phyloP scores from a whole-genome alignment of 2,113 vertebrate genomes.

The Pteronura brasiliensis region DNA sequence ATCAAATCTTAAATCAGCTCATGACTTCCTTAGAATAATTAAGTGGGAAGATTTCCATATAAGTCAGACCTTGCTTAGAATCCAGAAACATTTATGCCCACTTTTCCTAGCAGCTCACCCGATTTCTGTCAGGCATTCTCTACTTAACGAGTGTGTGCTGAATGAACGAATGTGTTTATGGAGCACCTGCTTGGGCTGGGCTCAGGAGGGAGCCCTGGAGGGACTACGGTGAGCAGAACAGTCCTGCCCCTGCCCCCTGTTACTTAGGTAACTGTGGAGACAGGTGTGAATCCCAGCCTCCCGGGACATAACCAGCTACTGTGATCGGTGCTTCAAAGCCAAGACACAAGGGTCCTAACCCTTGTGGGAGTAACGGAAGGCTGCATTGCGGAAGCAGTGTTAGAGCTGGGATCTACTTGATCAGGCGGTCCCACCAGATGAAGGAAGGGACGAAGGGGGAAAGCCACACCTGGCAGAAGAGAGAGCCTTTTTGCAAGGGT shows the following conservation, averaged over 20 bases:
- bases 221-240: background rate
- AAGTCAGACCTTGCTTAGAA: background rate
- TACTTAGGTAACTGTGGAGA: background rate
- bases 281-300: background rate
- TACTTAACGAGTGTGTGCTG: background rate
- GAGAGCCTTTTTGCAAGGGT: background rate
- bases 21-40: background rate
- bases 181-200: background rate
- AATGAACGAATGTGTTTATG: background rate
- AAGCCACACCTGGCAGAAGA: background rate
- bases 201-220: background rate
- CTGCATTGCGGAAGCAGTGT: background rate
- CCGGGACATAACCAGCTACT: too few relatives aligned
- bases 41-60: background rate
- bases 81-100: background rate
- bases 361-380: background rate
- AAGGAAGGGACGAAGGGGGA: rapidly evolving
- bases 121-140: background rate
- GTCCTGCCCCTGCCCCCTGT: background rate
- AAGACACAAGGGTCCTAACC: background rate
- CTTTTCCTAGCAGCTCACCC: background rate
- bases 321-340: background rate
- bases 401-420: background rate
- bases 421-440: background rate
- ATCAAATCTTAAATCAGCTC: conserved; percentile 8